A percentile compares a stretch with the other conserved stretches of the same genome.
Evolutionary conservation across 2,113 vertebrate genomes (phyloP).

Genomic region (Fregata magnificens): DNA sequence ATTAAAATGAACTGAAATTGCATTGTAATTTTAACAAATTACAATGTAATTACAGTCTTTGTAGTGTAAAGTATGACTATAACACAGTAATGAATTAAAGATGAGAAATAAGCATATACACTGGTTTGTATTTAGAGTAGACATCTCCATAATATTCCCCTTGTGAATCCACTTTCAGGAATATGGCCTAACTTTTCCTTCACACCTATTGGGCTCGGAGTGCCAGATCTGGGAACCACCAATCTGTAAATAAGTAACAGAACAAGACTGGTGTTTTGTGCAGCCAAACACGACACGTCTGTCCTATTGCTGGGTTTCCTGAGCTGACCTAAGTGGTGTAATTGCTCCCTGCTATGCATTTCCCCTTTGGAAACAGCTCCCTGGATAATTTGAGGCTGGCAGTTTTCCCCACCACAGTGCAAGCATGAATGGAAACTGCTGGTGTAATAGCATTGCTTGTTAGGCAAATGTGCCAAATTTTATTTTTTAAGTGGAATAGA

Average conservation of each 20-base stretch:
- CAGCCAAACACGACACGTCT: rapidly evolving
- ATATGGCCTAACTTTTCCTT: background rate
- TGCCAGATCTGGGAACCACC: background rate
- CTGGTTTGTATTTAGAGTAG: background rate
- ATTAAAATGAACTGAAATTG: background rate
- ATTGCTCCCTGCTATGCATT: background rate
- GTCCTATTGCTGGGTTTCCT: background rate
- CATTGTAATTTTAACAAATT: background rate
- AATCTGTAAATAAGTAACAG: background rate
- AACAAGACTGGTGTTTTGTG: background rate
- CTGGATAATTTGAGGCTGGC: background rate
- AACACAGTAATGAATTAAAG: background rate
- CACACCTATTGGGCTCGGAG: background rate
- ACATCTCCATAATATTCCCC: background rate
- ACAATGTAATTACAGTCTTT: background rate
- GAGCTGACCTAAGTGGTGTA: background rate
- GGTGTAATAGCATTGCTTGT: background rate
- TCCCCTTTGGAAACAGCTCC: background rate
- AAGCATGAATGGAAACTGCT: background rate
- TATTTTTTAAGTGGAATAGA: background rate
- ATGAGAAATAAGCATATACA: background rate
- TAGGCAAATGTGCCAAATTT: background rate
- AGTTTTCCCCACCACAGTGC: background rate
- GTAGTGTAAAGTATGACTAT: background rate
- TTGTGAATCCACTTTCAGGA: background rate